Evolutionary conservation across 2,113 vertebrate species (phyloP), one percentile per base, ranked within the genome.

Genomic region (Peucedramus taeniatus): DNA sequence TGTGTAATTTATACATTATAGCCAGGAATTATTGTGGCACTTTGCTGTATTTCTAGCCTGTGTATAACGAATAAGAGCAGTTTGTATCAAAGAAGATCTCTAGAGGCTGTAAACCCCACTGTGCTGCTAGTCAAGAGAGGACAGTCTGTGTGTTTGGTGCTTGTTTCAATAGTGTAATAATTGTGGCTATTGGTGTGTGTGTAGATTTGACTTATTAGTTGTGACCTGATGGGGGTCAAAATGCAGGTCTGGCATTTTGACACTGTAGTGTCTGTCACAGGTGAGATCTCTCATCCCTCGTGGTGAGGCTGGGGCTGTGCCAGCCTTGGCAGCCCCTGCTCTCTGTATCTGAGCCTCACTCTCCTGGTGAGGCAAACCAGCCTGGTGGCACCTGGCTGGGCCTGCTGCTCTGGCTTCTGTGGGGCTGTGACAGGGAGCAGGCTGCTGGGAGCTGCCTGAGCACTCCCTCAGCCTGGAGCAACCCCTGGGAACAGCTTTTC

Each of bases 201-300:
- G 27, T 49, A 39, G 37, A 23, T 30, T 47, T 71, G 60, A 6
- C 26, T 75, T 44, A 5, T 7, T 33, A 20, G 35, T 21, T 83
- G 63, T 78, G 44, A 56, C 17, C 24, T n/a, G 10, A 18, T 12
- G 7, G 26, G 27, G 20, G 16, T 78, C 26, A 42, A 76, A 82
- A 72, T 3, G 24, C n/a, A 39, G 24, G 2, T 50, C 14, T 44
- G n/a, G n/a, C n/a, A n/a, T n/a, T n/a, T n/a, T 17, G n/a, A 22
- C 44, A 11, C 26, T 0, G 2, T 4, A 8, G 47, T 2, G 7
- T 37, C 56, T 42, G 7, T 23, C 12, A 2, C 12, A 26, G 35
- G 2, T 6, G 54, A 60, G 20, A 15, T 8, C 15, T 19, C 11
- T 60, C 18, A 5, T 15, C 20, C 18, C 5, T 60, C 7, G 13